phyloP scores from a whole-genome alignment of 2,113 vertebrate genomes.

The Neodon shergylaensis region DNA sequence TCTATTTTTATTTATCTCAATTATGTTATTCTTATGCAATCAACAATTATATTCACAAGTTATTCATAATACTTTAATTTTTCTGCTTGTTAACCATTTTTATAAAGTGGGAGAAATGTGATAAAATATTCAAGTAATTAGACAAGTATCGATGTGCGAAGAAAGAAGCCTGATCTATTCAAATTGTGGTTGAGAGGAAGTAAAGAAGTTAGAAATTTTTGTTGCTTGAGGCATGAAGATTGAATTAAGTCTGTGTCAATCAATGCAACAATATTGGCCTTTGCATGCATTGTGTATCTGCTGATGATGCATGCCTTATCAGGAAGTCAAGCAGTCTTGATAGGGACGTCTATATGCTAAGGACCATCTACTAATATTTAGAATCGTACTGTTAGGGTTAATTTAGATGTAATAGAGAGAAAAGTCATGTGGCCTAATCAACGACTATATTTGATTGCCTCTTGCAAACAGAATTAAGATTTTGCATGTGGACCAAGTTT shows the following conservation, averaged over 20 bases:
- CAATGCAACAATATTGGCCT: neutral
- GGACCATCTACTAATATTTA: neutral
- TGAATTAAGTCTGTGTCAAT: constrained; percentile 29
- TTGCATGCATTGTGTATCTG: neutral
- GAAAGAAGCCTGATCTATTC: neutral
- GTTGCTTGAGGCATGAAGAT: neutral
- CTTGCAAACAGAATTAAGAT: neutral
- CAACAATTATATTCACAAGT: constrained; percentile 39
- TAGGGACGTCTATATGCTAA: neutral
- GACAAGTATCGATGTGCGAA: constrained; percentile 29
- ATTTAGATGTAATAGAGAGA: neutral
- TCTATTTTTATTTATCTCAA: constrained; percentile 52
- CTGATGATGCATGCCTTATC: neutral
- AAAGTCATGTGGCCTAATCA: neutral
- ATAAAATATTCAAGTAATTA: constrained; percentile 54
- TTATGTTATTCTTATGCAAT: constrained; percentile 33
- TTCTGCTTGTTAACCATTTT: constrained; percentile 34
- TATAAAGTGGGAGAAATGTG: neutral
- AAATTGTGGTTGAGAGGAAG: constrained; percentile 6
- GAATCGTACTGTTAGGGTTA: neutral
- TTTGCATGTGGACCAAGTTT: neutral
- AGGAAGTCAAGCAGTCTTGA: neutral
- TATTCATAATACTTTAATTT: constrained; percentile 55
- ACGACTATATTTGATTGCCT: neutral
- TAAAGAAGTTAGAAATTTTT: constrained; percentile 16